These are phyloP conservation scores for Oncopodura yosiiana DNA, from an alignment of 1,140 invertebrate species.

Conservation along the genomic window DNA sequence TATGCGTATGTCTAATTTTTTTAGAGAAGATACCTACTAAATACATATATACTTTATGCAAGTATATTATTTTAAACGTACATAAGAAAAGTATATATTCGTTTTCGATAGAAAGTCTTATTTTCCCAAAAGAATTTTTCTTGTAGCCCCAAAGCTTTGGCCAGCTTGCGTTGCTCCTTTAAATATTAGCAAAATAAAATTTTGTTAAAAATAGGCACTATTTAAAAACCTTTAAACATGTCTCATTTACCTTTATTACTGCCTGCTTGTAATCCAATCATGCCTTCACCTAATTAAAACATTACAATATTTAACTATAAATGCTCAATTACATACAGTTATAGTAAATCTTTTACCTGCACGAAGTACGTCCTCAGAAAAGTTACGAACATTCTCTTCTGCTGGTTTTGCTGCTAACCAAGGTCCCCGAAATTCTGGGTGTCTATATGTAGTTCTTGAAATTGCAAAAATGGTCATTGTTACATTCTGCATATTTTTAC, in stretches of 20 bases:
- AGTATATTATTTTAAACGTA: no score
- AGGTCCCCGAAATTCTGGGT: slow-evolving; percentile 80
- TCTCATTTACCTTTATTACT: no score
- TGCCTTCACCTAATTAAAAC: no score
- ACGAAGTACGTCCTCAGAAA: slow-evolving; percentile 79
- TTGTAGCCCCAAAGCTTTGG: slow-evolving; percentile 81
- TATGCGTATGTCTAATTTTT: no score
- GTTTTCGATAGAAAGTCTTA: slow-evolving; percentile 42
- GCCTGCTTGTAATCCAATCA: slow-evolving; percentile 91
- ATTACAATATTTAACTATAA: no score
- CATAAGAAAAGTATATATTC: no score
- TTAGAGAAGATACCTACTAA: no score
- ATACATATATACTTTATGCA: no score
- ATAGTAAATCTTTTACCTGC: slow-evolving; percentile 81
- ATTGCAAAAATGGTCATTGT: slow-evolving; percentile 87
- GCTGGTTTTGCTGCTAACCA: slow-evolving; percentile 78
- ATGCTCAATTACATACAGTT: no score
- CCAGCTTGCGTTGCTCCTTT: slow-evolving; percentile 85
- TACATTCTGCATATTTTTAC: slow-evolving; percentile 86
- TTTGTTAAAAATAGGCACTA: no score
- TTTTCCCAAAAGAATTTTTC: slow-evolving; percentile 79
- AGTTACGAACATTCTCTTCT: slow-evolving; percentile 83
- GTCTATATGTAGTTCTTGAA: slow-evolving; percentile 77
- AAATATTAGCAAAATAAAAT: no score
- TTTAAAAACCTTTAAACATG: no score